phyloP scores from a whole-genome alignment of 2,113 vertebrate species.

The Raphicerus campestris region DNA sequence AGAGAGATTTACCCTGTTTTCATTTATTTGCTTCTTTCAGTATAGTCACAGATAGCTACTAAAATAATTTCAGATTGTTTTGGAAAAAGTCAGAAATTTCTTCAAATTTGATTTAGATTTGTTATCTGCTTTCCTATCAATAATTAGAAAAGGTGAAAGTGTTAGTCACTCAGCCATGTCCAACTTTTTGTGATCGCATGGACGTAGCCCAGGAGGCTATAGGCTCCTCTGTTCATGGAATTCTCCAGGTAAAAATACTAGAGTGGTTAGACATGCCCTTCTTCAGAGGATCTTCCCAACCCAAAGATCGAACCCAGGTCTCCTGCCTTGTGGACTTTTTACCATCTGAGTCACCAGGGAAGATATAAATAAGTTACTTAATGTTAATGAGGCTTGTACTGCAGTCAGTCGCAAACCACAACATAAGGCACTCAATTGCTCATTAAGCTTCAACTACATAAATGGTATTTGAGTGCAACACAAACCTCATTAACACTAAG shows the following conservation, averaged over 20 bases:
- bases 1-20: background rate
- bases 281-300: background rate
- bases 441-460: background rate
- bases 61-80: background rate
- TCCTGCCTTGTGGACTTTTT: background rate
- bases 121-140: background rate
- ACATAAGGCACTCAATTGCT: background rate
- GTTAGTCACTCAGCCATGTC: background rate
- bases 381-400: background rate
- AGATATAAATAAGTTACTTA: background rate
- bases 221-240: background rate
- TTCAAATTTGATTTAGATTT: background rate
- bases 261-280: background rate
- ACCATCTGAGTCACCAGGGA: background rate
- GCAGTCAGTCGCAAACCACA: background rate
- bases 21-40: background rate
- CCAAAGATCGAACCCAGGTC: background rate
- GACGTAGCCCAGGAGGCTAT: background rate
- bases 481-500: background rate
- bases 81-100: background rate
- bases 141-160: background rate
- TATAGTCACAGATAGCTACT: background rate
- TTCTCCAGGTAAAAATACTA: background rate
- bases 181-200: background rate
- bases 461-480: background rate